Evolutionary conservation across 2,113 vertebrate species (phyloP), one percentile per base, ranked within the genome.

Genomic region (Meriones unguiculatus): DNA sequence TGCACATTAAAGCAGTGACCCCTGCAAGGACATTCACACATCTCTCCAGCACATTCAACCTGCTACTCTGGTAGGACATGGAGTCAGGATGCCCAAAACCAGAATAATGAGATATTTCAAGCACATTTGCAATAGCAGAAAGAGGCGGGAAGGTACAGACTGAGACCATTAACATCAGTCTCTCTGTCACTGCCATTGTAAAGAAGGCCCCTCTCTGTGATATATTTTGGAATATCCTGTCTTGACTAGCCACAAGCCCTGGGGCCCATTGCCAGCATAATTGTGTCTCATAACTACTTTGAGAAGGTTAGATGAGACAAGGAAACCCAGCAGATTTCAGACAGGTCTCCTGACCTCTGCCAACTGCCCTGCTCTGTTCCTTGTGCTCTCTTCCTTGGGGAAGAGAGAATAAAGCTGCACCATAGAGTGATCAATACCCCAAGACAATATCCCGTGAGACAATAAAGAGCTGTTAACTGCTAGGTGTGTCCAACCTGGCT

Each of bases 171-270:
- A n/a, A 15, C 20, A 14, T 3, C 3, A 4, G 38, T 13, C 41
- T 88, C 25, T 85, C 52, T 3, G 0, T 7, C 50, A 7, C 12
- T 41, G 22, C 24, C 25, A 17, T 14, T 24, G 41, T 15, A 2
- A 3, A 54, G 57, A 50, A 84, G 35, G n/a, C 7, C 8, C 0
- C 0, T 3, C 32, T 69, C 15, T 77, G n/a, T 69, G 69, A 20
- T 25, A 8, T 28, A 28, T 14, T 65, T 89, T 73, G 88, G 24
- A 52, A 41, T 13, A 62, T 14, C n/a, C 59, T 11, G 30, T 52
- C 9, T 38, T 17, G 12, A 20, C 24, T 82, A 14, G 2, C 9
- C 41, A 54, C 24, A 72, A 50, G 4, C 28, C 0, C 10, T 5
- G 7, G 28, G 69, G 14, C 65, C 70, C 52, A 0, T 70, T 41